Evolutionary conservation across 2,113 vertebrate genomes (phyloP), one percentile per base, ranked within the genome.

Genomic region (Pollachius pollachius): DNA sequence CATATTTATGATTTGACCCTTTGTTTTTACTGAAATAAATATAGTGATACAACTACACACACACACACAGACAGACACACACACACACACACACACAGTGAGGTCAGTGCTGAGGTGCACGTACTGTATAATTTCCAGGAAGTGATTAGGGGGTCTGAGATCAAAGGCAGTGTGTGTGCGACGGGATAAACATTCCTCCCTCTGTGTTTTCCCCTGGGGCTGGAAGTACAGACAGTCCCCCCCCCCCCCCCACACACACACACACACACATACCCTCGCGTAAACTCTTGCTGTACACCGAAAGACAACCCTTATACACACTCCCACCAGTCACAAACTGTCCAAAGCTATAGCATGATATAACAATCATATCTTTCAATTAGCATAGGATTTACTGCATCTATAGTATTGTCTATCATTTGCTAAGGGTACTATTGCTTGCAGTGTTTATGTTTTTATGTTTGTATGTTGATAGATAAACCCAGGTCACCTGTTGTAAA

Each of bases 121-220:
- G 80, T 82, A 83, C 83, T 85, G 83, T 87, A 71, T 88, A 84
- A 88, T 87, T 83, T 88, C 57, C 78, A 88, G 87, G 87, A 88
- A 85, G 85, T 78, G 77, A 88, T 87, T 88, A 87, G 67, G 77
- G 81, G 78, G 73, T 79, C 67, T 79, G 71, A 83, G 83, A 85
- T 88, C 80, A 88, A 87, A 85, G 81, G 76, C 68, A 79, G 69
- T 69, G 69, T 82, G 69, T 69, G 69, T 82, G 69, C 30, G 8
- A 76, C 64, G 70, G 76, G 63, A 79, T 80, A 64, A 84, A 80
- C 81, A 84, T 87, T 85, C 86, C 78, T 75, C 74, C 77, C 77
- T 75, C 62, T 30, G 34, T 6, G 7, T 62, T 58, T 19, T 34
- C 68, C 79, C 62, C 73, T 64, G 4, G 81, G 72, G 61, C 1